These are phyloP conservation scores for Acleris sparsana DNA, from an alignment of 2,888 invertebrate genomes.

Conservation along the genomic window DNA sequence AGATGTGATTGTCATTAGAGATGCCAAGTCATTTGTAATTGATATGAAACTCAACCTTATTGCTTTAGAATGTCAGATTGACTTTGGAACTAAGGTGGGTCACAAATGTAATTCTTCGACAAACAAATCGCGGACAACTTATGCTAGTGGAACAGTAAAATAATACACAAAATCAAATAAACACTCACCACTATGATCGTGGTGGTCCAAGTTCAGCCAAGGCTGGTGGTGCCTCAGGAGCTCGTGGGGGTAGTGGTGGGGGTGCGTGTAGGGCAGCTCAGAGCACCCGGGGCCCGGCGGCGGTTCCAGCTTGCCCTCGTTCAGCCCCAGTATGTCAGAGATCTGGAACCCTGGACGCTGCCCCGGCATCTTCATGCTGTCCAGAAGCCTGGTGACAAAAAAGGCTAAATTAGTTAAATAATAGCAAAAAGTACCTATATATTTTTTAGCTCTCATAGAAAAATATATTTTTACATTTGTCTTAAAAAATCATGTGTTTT, in stretches of 20 bases:
- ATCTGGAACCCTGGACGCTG: constrained; percentile 94
- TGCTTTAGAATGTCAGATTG: no score
- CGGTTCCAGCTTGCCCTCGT: constrained; percentile 84
- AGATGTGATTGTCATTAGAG: no score
- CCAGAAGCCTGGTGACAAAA: constrained; percentile 85
- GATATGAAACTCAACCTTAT: no score
- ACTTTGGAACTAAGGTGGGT: no score
- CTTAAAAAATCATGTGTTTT: no score
- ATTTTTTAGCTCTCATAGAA: no score
- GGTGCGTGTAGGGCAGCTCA: constrained; percentile 70
- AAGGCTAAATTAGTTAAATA: constrained; percentile 12
- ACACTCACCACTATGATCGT: constrained; percentile 65
- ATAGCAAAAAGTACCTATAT: no score
- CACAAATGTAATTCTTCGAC: no score
- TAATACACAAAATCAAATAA: not conserved
- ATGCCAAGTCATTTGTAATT: no score
- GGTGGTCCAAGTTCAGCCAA: constrained; percentile 74
- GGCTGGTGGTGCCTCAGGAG: constrained; percentile 75
- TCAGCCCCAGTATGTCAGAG: constrained; percentile 95
- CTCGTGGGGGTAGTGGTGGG: constrained; percentile 72
- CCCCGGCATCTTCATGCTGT: constrained; percentile 92
- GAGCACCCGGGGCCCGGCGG: constrained; percentile 61
- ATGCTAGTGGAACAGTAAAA: no score
- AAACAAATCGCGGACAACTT: no score
- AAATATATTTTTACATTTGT: no score